Base-by-base conservation (phyloP, 2,888 invertebrate species). In the Cinara cedri region DNA sequence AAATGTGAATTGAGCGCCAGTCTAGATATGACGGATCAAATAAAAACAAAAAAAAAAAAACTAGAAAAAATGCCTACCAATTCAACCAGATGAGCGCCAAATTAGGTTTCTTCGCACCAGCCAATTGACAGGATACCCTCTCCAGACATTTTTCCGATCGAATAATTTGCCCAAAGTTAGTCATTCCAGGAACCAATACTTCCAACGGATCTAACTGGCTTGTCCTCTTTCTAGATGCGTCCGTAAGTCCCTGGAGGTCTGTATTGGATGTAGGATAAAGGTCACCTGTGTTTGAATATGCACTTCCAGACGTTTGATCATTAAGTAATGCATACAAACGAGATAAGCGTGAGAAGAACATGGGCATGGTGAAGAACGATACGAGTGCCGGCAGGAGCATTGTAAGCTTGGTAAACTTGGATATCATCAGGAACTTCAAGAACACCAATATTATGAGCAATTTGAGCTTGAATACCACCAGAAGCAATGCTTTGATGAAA, bases 391-490 rank as follows among this genome's bases (percentile, higher is more conserved):
- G 82, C 24, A 82, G 60, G 3, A 82, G 42, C 19, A 82, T 34
- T 6, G 83, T 78, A 14, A 83, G 49, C 68, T 83, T 83, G 42
- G 82, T 65, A 44, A 82, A 66, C 75, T 83, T 84, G n/a, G 83
- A 62, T 24, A 83, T 71, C 63, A 83, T n/a, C 8, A 83, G 82
- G 9, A 83, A 81, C 74, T 84, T 84, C 11, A 83, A 62, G 57
- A 82, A 80, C 16, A 83, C 51, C 0, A 83, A 46, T 4, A 83
- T 49, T 46, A 83, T 71, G 34, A 82, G 63, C 0, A 82, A 72
- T 55, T 82, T 82, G 1, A 82, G 54, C 65, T 83, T 83, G 62
- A 83, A 76, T 26, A 83, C 42, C 26, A 81, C 55, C 0, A 82
- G 14, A 49, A 82, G 68, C 44, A 81, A 54, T 1, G 82, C 66